A percentile compares a stretch with the other conserved stretches of the same genome.
Conservation (phyloP, 2,113 vertebrate genomes). For the Zootoca vivipara region DNA sequence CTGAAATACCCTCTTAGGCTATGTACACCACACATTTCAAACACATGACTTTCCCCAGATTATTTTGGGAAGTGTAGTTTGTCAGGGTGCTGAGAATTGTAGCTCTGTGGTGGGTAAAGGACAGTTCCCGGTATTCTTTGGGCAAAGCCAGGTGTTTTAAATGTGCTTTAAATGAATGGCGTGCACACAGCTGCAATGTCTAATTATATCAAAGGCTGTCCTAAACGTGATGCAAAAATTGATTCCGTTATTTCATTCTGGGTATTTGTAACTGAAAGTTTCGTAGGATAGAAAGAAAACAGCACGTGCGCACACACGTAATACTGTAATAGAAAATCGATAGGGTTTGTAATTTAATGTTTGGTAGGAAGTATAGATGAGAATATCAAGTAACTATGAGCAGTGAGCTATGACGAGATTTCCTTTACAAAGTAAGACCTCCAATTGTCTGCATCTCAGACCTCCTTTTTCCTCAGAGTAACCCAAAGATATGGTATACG, state of each 20-base stretch:
- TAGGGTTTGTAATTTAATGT: conserved; percentile 39
- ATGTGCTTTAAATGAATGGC: no score
- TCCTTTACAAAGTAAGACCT: conserved; percentile 34
- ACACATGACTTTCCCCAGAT: no score
- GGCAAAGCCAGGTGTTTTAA: no score
- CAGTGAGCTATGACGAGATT: conserved; percentile 36
- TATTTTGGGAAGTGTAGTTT: no score
- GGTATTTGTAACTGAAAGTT: conserved; percentile 40
- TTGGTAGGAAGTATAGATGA: conserved; percentile 36
- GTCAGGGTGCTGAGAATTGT: no score
- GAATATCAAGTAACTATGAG: conserved; percentile 35
- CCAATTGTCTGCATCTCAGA: background rate
- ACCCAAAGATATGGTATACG: conserved; percentile 22
- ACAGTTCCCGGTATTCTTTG: no score
- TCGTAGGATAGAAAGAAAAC: conserved; percentile 26
- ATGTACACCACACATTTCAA: no score
- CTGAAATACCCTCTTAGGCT: background rate
- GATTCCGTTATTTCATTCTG: conserved; percentile 26
- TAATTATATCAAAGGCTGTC: background rate
- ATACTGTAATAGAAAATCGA: background rate
- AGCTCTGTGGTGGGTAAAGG: no score
- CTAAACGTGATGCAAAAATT: conserved; percentile 38
- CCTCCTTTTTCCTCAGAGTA: conserved; percentile 43
- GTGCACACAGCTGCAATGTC: background rate
- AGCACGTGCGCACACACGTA: background rate